Evolutionary conservation across 2,888 invertebrate species (phyloP).

Genomic region (Cryptophagus acutangulus): DNA sequence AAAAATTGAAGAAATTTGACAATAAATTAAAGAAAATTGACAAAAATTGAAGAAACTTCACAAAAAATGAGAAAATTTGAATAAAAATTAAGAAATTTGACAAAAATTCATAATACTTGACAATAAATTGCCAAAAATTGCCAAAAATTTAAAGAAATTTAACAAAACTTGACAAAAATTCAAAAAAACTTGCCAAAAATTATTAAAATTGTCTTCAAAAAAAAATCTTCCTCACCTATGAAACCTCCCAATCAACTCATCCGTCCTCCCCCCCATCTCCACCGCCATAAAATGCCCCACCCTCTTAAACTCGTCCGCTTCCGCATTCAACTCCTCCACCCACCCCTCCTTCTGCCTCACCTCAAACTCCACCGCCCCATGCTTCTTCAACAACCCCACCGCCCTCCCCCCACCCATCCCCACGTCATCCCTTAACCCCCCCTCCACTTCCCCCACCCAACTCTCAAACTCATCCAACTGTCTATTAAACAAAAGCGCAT

Average conservation of each 20-base stretch:
- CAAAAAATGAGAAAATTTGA: too few relatives aligned
- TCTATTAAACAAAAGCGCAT: constrained; percentile 81
- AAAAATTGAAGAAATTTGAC: too few relatives aligned
- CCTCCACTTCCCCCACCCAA: constrained; percentile 89
- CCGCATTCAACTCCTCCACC: constrained; percentile 73
- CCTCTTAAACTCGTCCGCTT: constrained; percentile 71
- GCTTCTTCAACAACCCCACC: constrained; percentile 74
- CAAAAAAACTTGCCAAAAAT: too few relatives aligned
- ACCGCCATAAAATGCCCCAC: constrained; percentile 85
- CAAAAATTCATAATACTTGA: too few relatives aligned
- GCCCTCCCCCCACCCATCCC: constrained; percentile 88
- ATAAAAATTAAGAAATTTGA: too few relatives aligned
- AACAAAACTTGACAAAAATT: too few relatives aligned
- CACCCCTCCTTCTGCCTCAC: constrained; percentile 78
- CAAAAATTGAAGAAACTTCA: too few relatives aligned
- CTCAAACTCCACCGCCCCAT: constrained; percentile 79
- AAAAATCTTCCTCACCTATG: too few relatives aligned
- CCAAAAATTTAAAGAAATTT: too few relatives aligned
- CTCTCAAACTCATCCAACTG: constrained; percentile 87
- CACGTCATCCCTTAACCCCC: constrained; percentile 64
- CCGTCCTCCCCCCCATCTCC: constrained; percentile 73
- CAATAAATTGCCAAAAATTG: too few relatives aligned
- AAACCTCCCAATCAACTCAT: constrained; percentile 58
- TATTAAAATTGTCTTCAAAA: too few relatives aligned
- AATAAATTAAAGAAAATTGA: too few relatives aligned